These are phyloP conservation scores for Microdon myrmicae DNA, from an alignment of 2,888 invertebrate genomes.

Conservation along the genomic window DNA sequence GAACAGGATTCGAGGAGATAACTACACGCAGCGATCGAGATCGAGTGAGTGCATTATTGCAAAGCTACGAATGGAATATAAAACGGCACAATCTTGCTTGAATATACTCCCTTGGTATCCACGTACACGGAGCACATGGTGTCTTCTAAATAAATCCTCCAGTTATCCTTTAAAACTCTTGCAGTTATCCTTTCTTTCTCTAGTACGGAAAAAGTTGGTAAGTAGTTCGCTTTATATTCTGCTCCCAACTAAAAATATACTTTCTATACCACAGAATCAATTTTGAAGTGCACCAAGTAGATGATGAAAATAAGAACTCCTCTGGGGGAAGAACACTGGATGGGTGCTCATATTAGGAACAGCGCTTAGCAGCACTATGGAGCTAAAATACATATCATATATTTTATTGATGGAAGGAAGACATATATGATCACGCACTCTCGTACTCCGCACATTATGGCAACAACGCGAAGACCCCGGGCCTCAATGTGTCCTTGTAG, in stretches of 20 bases:
- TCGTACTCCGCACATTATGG: no score
- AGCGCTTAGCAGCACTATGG: no score
- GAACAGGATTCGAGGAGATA: conserved; percentile 31
- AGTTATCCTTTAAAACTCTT: conserved; percentile 8
- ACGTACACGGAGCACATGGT: background rate
- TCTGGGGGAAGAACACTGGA: no score
- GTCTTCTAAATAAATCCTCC: conserved; percentile 1
- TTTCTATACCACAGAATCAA: conserved; percentile 43
- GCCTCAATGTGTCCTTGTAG: conserved; percentile 16
- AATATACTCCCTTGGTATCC: background rate
- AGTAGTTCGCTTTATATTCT: conserved; percentile 46
- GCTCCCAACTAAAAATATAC: conserved; percentile 36
- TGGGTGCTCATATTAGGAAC: no score
- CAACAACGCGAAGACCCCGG: background rate
- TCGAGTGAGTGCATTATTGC: conserved; percentile 47
- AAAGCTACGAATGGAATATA: conserved; percentile 17
- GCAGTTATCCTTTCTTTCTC: conserved; percentile 2
- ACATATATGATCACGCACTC: conserved; percentile 12
- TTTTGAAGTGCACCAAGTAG: conserved; percentile 33
- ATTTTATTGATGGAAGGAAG: conserved; percentile 44
- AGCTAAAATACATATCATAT: conserved; percentile 26
- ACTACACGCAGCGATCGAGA: conserved; percentile 40
- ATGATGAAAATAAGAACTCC: conserved; percentile 51
- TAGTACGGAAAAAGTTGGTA: conserved; percentile 26
- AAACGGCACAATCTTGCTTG: conserved; percentile 19